Conservation (phyloP, 2,888 invertebrate species). For the Cordilura impudica region DNA sequence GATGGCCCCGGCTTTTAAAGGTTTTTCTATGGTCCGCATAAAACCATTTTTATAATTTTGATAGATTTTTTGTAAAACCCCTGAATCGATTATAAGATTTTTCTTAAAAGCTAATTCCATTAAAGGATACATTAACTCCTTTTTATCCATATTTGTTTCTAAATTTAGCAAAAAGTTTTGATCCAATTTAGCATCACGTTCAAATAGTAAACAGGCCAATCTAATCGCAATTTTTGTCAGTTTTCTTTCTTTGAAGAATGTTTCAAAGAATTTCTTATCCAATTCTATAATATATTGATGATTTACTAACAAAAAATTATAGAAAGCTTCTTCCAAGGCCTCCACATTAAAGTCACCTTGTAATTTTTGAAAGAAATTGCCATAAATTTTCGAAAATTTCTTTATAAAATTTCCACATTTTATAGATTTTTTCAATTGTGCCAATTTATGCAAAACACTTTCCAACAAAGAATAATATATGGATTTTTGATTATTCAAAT, state of each 20-base stretch:
- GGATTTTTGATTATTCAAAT: slow-evolving; percentile 72
- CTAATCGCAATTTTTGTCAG: slow-evolving; percentile 81
- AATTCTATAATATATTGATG: slow-evolving; percentile 81
- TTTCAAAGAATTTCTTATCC: slow-evolving; percentile 79
- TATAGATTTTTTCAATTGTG: slow-evolving; percentile 71
- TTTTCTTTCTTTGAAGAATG: slow-evolving; percentile 79
- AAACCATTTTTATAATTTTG: slow-evolving; percentile 82
- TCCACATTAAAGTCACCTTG: slow-evolving; percentile 79
- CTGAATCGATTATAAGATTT: slow-evolving; percentile 72
- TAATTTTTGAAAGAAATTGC: slow-evolving; percentile 76
- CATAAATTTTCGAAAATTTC: slow-evolving; percentile 78
- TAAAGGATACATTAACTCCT: slow-evolving; percentile 83
- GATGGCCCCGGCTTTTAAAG: slow-evolving; percentile 84
- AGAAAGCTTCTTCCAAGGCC: slow-evolving; percentile 80
- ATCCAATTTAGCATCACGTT: slow-evolving; percentile 70
- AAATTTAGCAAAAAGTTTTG: slow-evolving; percentile 66
- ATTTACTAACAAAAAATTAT: slow-evolving; percentile 81
- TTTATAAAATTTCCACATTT: slow-evolving; percentile 74
- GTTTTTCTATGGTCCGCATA: slow-evolving; percentile 82
- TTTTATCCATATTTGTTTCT: slow-evolving; percentile 79
- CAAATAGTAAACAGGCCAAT: slow-evolving; percentile 81
- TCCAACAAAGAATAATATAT: slow-evolving; percentile 79
- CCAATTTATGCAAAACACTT: slow-evolving; percentile 79
- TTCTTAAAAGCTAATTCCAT: slow-evolving; percentile 78
- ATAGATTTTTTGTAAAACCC: slow-evolving; percentile 80